These are phyloP conservation scores for Caenorhabditis zanzibari DNA, from an alignment of 2,888 invertebrate genomes.

Conservation along the genomic window DNA sequence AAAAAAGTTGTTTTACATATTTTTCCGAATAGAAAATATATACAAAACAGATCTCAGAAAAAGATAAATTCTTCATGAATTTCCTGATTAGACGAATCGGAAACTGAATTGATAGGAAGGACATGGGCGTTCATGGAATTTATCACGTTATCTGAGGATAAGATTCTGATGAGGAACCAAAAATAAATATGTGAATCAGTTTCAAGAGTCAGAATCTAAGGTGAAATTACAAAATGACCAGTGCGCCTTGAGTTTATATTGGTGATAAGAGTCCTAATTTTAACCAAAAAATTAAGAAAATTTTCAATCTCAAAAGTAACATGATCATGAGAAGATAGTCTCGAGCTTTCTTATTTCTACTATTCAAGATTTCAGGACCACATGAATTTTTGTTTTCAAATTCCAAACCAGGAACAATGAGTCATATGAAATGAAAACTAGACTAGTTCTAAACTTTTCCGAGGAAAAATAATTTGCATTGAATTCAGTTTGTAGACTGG, in stretches of 20 bases:
- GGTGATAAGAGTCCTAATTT: too few species aligned
- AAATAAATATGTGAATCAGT: neutral
- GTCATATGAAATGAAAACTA: conserved; percentile 8
- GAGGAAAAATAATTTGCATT: conserved; percentile 19
- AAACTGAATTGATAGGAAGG: conserved; percentile 7
- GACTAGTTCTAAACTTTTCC: neutral
- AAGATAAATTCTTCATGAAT: neutral
- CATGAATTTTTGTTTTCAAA: neutral
- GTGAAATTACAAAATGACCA: neutral
- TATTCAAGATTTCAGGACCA: conserved; percentile 10
- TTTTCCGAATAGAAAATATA: neutral
- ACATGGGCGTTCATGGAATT: conserved; percentile 27
- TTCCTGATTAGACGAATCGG: conserved; percentile 29
- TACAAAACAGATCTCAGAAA: neutral
- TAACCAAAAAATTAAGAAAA: neutral
- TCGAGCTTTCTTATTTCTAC: neutral
- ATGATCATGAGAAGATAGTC: neutral
- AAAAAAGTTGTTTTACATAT: neutral
- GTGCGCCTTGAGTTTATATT: too few species aligned
- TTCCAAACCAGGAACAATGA: conserved; percentile 13
- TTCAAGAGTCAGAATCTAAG: neutral
- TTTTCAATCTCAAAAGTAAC: neutral
- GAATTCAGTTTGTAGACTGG: conserved; percentile 39
- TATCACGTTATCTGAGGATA: conserved; percentile 29
- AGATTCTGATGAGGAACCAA: conserved; percentile 26